Base-by-base conservation (phyloP, 2,113 vertebrate species). In the Megalops atlanticus region DNA sequence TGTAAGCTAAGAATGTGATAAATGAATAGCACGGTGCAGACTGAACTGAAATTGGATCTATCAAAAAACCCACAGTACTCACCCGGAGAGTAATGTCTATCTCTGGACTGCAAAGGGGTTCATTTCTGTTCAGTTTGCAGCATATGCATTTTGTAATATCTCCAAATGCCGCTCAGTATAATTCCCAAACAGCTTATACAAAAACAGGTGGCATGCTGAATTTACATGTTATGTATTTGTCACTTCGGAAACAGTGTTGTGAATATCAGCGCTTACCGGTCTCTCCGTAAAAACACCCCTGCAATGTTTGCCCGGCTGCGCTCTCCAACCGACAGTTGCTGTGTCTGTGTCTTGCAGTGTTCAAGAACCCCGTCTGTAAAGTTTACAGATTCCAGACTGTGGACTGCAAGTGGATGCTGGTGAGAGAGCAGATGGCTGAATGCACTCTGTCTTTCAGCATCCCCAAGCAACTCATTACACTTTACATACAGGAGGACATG, bases 401-500 rank as follows among this genome's bases (percentile, higher is more conserved):
- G 82, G 97, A 99, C 90, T 97, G 95, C 89, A 96, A 96, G 87
- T 99, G 97, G 98, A 96, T 99, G 95, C 85, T 92, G 21, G 96
- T 98, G 76, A 94, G 97, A 6, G 98, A 99, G 75, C 97, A 98
- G 93, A 99, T 99, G 98, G 95, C 97, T 35, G 98, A 99, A 89
- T 98, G 96, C 45, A 94, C 94, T 0, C 92, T 98, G 88, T 98
- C 98, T 72, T 98, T 98, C 84, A 96, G 96, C 87, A 87, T 99
- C 90, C 98, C 98, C 84, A 98, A 96, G 89, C 96, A 99, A 85
- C 91, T 99, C 83, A 95, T 99, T 74, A 93, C 89, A 3, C 95
- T 99, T 68, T 97, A 96, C 89, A 96, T 99, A 84, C 96, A 96
- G 90, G 97, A 99, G 89, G 98, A 98, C 87, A 94, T 95, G 92